Percentiles rank a stretch among this genome's conserved stretches.
phyloP scores from a whole-genome alignment of 2,113 vertebrate species.

The Catagonus wagneri region DNA sequence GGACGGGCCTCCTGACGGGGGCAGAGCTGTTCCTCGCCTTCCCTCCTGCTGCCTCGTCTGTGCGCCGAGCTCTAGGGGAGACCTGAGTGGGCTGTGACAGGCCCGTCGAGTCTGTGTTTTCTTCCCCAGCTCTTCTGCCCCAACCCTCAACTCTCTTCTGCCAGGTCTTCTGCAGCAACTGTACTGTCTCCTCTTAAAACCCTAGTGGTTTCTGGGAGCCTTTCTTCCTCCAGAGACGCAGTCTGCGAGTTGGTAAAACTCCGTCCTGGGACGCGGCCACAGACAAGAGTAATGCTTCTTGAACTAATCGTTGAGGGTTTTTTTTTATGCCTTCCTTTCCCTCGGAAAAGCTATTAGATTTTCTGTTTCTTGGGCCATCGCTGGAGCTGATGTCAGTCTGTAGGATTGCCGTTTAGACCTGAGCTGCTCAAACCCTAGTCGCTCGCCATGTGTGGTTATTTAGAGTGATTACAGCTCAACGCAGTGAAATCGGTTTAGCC shows the following conservation, averaged over 20 bases:
- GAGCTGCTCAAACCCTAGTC: not conserved
- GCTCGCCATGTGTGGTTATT: not conserved
- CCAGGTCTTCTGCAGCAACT: not conserved
- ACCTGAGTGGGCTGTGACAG: not conserved
- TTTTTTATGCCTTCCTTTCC: conserved; percentile 15
- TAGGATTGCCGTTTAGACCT: not conserved
- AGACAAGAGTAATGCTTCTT: conserved; percentile 19
- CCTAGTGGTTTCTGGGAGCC: not conserved
- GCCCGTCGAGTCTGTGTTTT: not conserved
- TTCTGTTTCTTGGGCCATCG: not conserved
- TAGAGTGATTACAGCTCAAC: conserved; percentile 15
- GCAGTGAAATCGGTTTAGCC: not conserved
- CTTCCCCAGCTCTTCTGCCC: not conserved
- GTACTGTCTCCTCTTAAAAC: conserved; percentile 31
- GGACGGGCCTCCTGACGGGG: too few species aligned
- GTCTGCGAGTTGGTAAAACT: not conserved
- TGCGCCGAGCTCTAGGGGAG: not conserved
- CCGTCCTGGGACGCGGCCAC: not conserved
- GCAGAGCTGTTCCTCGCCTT: too few species aligned
- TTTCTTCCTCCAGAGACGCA: conserved; percentile 11
- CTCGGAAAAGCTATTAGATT: conserved; percentile 26
- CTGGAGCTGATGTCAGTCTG: not conserved
- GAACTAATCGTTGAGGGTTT: not conserved
- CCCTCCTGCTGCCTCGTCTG: too few species aligned
- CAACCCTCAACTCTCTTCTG: not conserved